Evolutionary conservation across 2,797 vertebrate genomes (phyloP), one percentile per base, ranked within the genome.

Genomic region (Ctenochaetus hawaiiensis): DNA sequence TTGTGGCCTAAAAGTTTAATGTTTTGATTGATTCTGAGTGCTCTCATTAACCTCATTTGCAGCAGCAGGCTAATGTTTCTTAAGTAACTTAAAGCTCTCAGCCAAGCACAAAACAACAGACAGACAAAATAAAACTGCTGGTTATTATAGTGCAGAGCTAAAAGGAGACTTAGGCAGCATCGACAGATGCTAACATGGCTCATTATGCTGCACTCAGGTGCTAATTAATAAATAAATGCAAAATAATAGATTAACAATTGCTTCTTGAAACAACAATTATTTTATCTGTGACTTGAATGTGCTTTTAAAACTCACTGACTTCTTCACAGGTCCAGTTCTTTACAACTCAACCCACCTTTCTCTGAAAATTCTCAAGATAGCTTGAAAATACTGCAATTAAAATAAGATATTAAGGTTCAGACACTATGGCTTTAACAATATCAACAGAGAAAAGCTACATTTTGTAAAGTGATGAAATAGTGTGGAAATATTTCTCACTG

Each of bases 381-480:
- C 30, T 43, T 45, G 16, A 74, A 73, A 77, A 68, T 16, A 37
- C 6, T 14, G 6, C 23, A 30, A 9, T 54, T 41, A 54, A 26
- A 78, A 63, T 62, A 30, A 17, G 12, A 54, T 43, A 18, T 49
- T 37, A 37, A 51, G 6, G 18, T 60, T 65, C 44, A 49, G 13
- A 72, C 39, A 54, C 23, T 13, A 44, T 17, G 51, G 23, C 48
- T 67, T 30, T 49, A 65, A 57, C 16, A 71, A 44, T 75, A 64
- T 69, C 22, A 78, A 51, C 68, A 65, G 34, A 58, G 63, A 49
- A 58, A 12, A 64, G 44, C 39, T 67, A 65, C 43, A 64, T 47
- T 49, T 37, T 60, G 62, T 63, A 49, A 69, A 72, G 64, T 81
- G 64, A 80, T 82, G 64, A 77, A 73, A 75, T 16, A 60, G 14